These are phyloP conservation scores for Penelope pileata DNA, from an alignment of 2,113 vertebrate genomes.

Conservation along the genomic window DNA sequence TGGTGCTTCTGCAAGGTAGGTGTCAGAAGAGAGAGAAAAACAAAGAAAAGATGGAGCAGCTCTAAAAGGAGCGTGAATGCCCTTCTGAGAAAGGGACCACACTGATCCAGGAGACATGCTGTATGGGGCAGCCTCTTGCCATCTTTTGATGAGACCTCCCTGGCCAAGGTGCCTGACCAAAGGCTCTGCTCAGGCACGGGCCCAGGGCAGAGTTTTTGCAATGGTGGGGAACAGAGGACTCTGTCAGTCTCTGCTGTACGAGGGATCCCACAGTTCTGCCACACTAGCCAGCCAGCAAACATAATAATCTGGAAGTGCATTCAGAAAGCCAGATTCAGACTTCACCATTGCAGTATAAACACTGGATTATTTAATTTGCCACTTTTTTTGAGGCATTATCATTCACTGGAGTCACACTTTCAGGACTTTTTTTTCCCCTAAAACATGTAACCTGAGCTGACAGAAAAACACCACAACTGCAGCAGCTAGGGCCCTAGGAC, in stretches of 20 bases:
- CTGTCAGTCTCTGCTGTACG: background rate
- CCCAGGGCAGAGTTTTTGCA: accelerated
- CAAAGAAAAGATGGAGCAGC: accelerated
- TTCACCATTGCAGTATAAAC: background rate
- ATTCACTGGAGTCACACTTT: background rate
- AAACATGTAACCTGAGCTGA: background rate
- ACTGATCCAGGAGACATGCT: background rate
- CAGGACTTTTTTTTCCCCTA: background rate
- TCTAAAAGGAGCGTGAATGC: background rate
- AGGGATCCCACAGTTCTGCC: background rate
- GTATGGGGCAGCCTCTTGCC: background rate
- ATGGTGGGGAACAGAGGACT: background rate
- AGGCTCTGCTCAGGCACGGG: background rate
- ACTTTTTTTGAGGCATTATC: background rate
- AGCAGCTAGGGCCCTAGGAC: background rate
- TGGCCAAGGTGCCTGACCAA: background rate
- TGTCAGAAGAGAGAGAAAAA: background rate
- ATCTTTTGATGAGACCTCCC: background rate
- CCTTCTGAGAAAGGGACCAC: background rate
- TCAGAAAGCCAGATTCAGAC: background rate
- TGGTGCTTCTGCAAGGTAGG: background rate
- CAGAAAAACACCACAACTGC: background rate
- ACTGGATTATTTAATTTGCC: background rate
- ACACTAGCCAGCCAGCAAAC: background rate
- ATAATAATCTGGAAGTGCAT: background rate